Conservation (phyloP, 2,113 vertebrate genomes). For the Campylomormyrus tamandua region DNA sequence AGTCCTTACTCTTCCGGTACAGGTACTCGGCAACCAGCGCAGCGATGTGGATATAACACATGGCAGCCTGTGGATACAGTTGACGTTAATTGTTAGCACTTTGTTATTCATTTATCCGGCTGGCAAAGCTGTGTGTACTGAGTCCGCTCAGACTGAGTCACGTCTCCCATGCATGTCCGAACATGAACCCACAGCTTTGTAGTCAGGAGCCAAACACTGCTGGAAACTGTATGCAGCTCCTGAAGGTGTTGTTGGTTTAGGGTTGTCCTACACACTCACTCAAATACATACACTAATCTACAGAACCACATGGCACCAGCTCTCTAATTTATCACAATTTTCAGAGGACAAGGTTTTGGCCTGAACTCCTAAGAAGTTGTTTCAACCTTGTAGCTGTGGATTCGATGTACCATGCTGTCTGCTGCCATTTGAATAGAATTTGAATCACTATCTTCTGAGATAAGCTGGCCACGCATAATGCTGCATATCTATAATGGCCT, state of each 20-base stretch:
- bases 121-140: not conserved
- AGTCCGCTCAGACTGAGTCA: not conserved
- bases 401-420: not conserved
- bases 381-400: not conserved
- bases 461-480: not conserved
- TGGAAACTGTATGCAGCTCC: not conserved
- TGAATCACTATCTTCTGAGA: not conserved
- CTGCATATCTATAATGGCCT: not conserved
- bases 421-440: conserved; percentile 1
- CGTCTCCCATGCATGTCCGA: not conserved
- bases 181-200: not conserved
- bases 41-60: conserved; percentile 90
- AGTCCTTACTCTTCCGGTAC: conserved; percentile 83
- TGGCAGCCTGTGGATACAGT: conserved; percentile 72
- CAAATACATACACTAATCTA: not conserved
- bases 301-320: not conserved
- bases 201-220: conserved; percentile 1
- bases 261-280: not conserved
- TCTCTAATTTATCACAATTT: not conserved
- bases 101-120: not conserved
- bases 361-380: not conserved
- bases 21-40: conserved; percentile 92
- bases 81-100: not conserved
- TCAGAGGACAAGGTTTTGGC: not conserved
- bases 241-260: not conserved